A percentile compares a stretch with the other conserved stretches of the same genome.
phyloP scores from a whole-genome alignment of 2,888 invertebrate genomes.

The Metacarcinus magister region DNA sequence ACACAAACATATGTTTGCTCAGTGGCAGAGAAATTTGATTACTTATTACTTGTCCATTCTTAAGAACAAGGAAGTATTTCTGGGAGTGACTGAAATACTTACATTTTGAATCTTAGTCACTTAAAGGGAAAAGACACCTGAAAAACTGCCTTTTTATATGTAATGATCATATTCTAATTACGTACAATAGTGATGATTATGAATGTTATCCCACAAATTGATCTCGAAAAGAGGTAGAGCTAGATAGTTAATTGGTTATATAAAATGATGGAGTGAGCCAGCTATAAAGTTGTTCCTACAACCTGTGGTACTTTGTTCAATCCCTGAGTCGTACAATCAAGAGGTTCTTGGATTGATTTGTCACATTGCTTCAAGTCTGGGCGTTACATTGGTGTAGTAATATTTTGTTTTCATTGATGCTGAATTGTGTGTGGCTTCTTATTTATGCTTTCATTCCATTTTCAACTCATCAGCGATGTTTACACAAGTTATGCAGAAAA shows the following conservation, averaged over 20 bases:
- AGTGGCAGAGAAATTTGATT: not conserved
- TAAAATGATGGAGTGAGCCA: not conserved
- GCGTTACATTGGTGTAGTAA: not conserved
- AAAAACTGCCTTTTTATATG: not conserved
- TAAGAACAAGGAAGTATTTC: not conserved
- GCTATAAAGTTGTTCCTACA: not conserved
- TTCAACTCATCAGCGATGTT: constrained; percentile 85
- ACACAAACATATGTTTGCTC: not conserved
- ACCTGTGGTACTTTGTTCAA: not conserved
- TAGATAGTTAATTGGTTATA: not conserved
- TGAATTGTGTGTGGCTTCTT: constrained; percentile 51
- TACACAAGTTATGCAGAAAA: constrained; percentile 89
- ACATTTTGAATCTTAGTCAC: not conserved
- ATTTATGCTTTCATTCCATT: constrained; percentile 46
- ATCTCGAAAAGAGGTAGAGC: not conserved
- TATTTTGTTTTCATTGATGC: constrained; percentile 34
- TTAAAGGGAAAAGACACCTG: not conserved
- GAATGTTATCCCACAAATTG: not conserved
- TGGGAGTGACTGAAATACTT: not conserved
- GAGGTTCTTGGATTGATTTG: not conserved
- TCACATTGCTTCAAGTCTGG: not conserved
- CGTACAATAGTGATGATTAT: not conserved
- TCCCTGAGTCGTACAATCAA: not conserved
- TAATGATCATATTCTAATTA: not conserved
- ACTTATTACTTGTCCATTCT: not conserved